Percentiles rank a stretch among this genome's conserved stretches.
These are phyloP conservation scores for Brenthis daphne DNA, from an alignment of 2,888 invertebrate species.

Conservation along the genomic window DNA sequence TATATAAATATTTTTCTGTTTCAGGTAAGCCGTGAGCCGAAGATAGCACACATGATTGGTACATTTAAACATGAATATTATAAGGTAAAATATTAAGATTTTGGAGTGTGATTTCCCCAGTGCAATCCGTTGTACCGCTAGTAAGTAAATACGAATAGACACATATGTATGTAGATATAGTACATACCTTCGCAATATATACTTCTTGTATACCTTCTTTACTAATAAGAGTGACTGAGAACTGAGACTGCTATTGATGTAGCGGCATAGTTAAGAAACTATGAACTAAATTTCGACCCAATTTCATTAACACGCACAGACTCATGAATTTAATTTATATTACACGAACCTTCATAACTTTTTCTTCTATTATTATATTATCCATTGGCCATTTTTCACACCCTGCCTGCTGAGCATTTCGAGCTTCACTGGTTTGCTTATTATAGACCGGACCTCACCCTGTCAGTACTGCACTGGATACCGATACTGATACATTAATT, in stretches of 20 bases:
- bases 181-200: no score
- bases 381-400: constrained; percentile 55
- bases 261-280: background rate
- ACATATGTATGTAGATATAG: no score
- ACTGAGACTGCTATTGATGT: no score
- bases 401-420: constrained; percentile 54
- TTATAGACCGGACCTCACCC: constrained; percentile 52
- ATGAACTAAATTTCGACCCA: background rate
- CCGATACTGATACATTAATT: constrained; percentile 44
- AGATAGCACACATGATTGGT: constrained; percentile 33
- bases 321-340: constrained; percentile 10
- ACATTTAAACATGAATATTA: constrained; percentile 38
- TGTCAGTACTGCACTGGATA: constrained; percentile 55
- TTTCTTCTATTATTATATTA: constrained; percentile 35
- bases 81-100: constrained; percentile 32
- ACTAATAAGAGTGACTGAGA: no score
- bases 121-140: background rate
- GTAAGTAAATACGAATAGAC: background rate
- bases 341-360: background rate
- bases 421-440: constrained; percentile 60
- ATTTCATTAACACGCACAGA: background rate
- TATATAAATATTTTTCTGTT: constrained; percentile 26
- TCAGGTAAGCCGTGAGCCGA: constrained; percentile 40
- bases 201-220: no score
- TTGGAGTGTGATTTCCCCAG: constrained; percentile 4